Base-by-base conservation (phyloP, 2,888 invertebrate species). In the Spisula solida region DNA sequence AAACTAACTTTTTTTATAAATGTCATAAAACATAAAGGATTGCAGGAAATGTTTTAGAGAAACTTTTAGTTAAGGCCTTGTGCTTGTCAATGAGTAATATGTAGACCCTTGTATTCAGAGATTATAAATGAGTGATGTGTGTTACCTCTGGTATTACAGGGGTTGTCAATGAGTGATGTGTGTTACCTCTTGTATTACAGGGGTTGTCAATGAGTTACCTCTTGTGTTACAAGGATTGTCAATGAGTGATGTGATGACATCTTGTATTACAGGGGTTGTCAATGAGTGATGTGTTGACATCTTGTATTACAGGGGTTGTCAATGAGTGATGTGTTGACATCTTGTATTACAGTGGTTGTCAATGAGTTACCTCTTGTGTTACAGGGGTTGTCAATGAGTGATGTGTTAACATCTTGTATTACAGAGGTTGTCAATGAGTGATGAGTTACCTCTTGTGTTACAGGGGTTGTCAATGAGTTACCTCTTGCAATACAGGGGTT, bases 161-260 rank as follows among this genome's bases (percentile, higher is more conserved):
- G 99, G 79, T 97, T 99, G 92, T 98, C 98, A 94, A 97, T 99
- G 93, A 99, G 99, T 94, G 99, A n/a, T n/a, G n/a, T n/a, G n/a
- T n/a, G n/a, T n/a, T n/a, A n/a, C n/a, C n/a, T n/a, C n/a, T n/a
- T n/a, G 8, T 41, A 41, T 41, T 83, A 25, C 93, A 98, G 98
- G 98, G 99, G 79, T 97, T 99, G 92, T 98, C 98, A 94, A 97
- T 99, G 93, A 99, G 99, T 94, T n/a, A n/a, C n/a, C n/a, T n/a
- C n/a, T n/a, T n/a, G 8, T 41, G 8, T 41, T 83, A 25, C 93
- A 98, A 98, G 98, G 99, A 79, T 97, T 99, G 92, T 98, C 98
- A 94, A 97, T 99, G 93, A 99, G 99, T 94, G 99, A 99, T 60
- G 99, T 47, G 5, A 47, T 8, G 5, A 8, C 47, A 47, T 47